Evolutionary conservation across 2,888 invertebrate species (phyloP).

Genomic region (Pyrochroa serraticornis): DNA sequence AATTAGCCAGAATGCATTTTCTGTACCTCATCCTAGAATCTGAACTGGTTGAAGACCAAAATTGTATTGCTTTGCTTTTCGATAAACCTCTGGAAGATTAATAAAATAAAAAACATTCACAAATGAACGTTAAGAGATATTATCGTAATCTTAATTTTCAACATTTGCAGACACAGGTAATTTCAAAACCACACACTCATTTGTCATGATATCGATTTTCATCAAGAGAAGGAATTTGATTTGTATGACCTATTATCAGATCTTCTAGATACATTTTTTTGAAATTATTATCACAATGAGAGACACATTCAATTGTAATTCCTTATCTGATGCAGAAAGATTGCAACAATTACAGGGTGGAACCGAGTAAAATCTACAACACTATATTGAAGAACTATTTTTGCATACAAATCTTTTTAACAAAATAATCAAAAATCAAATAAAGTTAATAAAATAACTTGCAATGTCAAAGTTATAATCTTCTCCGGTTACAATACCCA

Average conservation of each 20-base stretch:
- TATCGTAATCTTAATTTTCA: conserved; percentile 73
- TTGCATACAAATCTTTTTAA: too few relatives aligned
- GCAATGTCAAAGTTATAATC: conserved; percentile 69
- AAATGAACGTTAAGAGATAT: neutral
- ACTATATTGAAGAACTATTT: neutral
- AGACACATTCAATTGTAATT: too few relatives aligned
- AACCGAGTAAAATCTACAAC: neutral
- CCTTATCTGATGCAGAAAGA: too few relatives aligned
- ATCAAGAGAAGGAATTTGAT: conserved; percentile 48
- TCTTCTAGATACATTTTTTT: neutral
- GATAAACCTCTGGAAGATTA: conserved; percentile 66
- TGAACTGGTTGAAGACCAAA: conserved; percentile 87
- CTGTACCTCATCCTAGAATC: conserved; percentile 88
- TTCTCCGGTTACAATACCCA: conserved; percentile 86
- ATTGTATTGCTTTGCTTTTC: conserved; percentile 72
- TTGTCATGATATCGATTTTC: conserved; percentile 76
- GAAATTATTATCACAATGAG: neutral
- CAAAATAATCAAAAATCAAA: too few relatives aligned
- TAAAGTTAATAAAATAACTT: neutral
- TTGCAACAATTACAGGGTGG: neutral
- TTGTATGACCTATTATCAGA: neutral
- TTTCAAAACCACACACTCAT: conserved; percentile 86
- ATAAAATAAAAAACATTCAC: neutral
- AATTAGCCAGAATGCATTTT: conserved; percentile 83
- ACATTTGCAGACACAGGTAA: conserved; percentile 86